A percentile compares a stretch with the other conserved stretches of the same genome.
Conservation (phyloP, 2,888 invertebrate genomes). For the Zele albiditarsus region DNA sequence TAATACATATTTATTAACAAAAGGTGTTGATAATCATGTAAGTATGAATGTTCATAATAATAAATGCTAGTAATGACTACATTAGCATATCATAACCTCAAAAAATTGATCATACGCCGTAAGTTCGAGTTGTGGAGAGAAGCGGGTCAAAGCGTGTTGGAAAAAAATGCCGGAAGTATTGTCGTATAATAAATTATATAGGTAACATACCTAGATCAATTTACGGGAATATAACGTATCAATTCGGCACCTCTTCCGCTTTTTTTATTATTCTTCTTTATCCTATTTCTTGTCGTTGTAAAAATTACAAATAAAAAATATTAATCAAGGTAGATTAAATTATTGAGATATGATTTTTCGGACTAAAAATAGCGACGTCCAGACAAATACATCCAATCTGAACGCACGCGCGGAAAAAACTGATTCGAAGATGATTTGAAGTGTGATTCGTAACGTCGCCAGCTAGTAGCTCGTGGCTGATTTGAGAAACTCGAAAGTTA, state of each 20-base stretch:
- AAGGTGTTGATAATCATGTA: background rate
- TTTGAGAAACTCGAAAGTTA: background rate
- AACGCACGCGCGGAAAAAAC: constrained; percentile 52
- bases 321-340: background rate
- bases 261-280: background rate
- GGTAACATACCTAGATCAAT: background rate
- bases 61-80: too few species aligned
- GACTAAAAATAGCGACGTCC: background rate
- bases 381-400: constrained; percentile 42
- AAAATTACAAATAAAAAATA: background rate
- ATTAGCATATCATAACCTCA: background rate
- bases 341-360: background rate
- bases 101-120: background rate
- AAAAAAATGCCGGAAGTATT: constrained; percentile 1
- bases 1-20: background rate
- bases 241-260: background rate
- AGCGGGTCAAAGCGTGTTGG: background rate
- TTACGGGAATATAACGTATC: background rate
- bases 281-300: background rate
- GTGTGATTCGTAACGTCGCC: constrained; percentile 31
- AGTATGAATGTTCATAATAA: background rate
- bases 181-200: background rate
- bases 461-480: background rate
- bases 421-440: constrained; percentile 45
- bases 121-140: background rate